These are phyloP conservation scores for Oscheius sp. DNA, from an alignment of 2,888 invertebrate species.

Conservation along the genomic window DNA sequence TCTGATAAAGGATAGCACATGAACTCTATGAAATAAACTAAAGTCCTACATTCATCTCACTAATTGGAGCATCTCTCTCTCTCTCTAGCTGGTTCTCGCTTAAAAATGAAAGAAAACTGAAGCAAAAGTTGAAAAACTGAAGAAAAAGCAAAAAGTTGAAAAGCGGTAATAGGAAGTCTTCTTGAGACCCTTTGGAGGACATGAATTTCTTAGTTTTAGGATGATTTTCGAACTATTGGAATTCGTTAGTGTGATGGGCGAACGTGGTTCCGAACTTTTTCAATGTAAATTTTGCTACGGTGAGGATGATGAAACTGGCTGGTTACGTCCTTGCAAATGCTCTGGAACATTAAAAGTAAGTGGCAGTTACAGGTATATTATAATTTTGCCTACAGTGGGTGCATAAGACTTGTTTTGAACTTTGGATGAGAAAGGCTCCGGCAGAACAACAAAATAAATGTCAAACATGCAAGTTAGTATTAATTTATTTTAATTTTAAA, in stretches of 20 bases:
- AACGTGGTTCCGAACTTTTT: constrained; percentile 13
- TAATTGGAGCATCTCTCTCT: too few species aligned
- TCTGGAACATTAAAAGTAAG: constrained; percentile 44
- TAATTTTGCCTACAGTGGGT: constrained; percentile 49
- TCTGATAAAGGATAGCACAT: too few species aligned
- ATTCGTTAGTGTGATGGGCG: constrained; percentile 9
- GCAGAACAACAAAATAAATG: constrained; percentile 49
- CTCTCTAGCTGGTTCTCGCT: background rate
- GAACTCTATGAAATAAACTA: too few species aligned
- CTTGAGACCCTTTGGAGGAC: too few species aligned
- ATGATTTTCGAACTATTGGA: constrained; percentile 31
- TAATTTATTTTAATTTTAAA: background rate
- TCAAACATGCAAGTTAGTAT: constrained; percentile 48
- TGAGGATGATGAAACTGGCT: constrained; percentile 38
- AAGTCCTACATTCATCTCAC: too few species aligned
- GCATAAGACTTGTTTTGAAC: constrained; percentile 46
- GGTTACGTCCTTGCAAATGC: constrained; percentile 49
- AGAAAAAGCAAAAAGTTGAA: too few species aligned
- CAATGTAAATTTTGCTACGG: constrained; percentile 42
- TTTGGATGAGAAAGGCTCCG: constrained; percentile 52
- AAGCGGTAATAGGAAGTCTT: too few species aligned
- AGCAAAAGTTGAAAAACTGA: too few species aligned
- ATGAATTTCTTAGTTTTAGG: background rate
- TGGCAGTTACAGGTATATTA: background rate
- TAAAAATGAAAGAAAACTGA: background rate